Percentiles rank a stretch among this genome's conserved stretches.
Conservation (phyloP, 2,113 vertebrate genomes). For the Nesogale talazaci region DNA sequence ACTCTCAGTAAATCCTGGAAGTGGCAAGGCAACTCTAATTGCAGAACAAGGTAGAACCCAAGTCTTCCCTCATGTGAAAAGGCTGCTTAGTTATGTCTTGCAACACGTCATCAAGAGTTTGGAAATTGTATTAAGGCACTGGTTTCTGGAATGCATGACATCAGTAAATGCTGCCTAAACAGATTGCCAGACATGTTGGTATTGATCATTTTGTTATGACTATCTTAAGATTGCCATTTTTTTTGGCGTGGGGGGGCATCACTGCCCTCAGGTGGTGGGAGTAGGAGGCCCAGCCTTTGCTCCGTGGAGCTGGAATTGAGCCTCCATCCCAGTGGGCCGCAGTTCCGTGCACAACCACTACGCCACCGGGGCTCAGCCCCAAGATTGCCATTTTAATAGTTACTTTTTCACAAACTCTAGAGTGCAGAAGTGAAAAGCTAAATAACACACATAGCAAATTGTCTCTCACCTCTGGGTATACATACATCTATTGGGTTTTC, state of each 20-base stretch:
- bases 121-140: not conserved
- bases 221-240: not conserved
- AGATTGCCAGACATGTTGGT: no score
- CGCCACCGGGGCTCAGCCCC: no score
- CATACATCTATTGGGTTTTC: not conserved
- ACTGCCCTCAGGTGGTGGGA: no score
- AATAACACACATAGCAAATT: not conserved
- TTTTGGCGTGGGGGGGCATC: no score
- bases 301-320: no score
- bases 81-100: not conserved
- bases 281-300: no score
- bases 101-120: not conserved
- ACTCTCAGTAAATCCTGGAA: not conserved
- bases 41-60: fast-evolving
- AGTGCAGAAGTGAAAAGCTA: not conserved
- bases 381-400: not conserved
- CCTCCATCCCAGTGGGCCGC: no score
- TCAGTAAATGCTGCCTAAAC: not conserved
- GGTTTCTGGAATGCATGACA: not conserved
- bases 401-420: not conserved
- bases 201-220: not conserved
- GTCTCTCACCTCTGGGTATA: not conserved
- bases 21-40: not conserved
- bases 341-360: no score
- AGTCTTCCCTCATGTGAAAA: not conserved